Conservation (phyloP, 2,888 invertebrate species). For the Folsomia manolachei region DNA sequence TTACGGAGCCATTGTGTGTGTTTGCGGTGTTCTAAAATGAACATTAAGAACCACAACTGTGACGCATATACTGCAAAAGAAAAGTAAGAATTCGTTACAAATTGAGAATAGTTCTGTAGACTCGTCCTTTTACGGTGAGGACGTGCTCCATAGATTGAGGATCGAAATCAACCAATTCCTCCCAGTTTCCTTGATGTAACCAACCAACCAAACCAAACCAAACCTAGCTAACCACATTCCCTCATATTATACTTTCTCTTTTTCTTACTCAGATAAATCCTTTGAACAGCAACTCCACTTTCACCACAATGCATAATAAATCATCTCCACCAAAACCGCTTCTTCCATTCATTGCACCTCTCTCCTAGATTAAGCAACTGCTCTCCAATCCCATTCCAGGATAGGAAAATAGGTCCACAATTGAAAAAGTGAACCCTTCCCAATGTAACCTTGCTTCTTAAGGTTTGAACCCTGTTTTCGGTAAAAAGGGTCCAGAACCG, state of each 20-base stretch:
- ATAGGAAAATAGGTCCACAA: no score
- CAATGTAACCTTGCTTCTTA: no score
- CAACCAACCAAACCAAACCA: no score
- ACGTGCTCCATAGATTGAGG: background rate
- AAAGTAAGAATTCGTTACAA: background rate
- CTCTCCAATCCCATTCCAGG: no score
- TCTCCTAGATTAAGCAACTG: background rate
- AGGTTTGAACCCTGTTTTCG: no score
- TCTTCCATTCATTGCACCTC: background rate
- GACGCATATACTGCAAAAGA: slow-evolving; percentile 79
- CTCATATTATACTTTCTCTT: background rate
- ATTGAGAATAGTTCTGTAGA: background rate
- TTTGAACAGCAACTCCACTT: background rate
- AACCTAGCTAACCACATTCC: background rate
- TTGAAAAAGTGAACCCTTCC: no score
- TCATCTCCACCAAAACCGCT: background rate
- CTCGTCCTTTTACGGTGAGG: background rate
- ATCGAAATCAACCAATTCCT: background rate
- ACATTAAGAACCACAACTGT: slow-evolving; percentile 95
- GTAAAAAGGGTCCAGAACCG: no score
- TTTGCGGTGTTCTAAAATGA: slow-evolving; percentile 95
- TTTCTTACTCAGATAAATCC: no score
- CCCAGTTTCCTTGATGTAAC: no score
- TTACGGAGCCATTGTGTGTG: slow-evolving; percentile 91
- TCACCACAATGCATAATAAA: slow-evolving; percentile 10